These are phyloP conservation scores for Eucriotettix oculatus DNA, from an alignment of 2,888 invertebrate species.

Conservation along the genomic window DNA sequence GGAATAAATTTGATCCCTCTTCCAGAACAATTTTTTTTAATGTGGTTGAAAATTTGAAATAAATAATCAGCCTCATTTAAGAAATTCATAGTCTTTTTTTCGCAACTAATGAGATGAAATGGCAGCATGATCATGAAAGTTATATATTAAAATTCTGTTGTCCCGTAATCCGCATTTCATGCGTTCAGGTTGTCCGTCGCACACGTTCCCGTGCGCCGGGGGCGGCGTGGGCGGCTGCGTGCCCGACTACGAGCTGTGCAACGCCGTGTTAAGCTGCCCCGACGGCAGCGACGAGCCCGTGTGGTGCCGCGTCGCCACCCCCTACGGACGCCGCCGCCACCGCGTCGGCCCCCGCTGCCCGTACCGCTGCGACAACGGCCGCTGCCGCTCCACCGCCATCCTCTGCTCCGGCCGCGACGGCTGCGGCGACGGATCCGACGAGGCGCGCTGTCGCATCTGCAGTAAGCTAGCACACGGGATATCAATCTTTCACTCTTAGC, in stretches of 20 bases:
- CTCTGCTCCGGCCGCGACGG: constrained; percentile 82
- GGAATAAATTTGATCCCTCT: too few relatives aligned
- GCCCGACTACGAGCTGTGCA: constrained; percentile 83
- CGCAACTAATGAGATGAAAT: too few relatives aligned
- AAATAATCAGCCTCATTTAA: too few relatives aligned
- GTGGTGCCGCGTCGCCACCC: not conserved
- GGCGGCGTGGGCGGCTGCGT: constrained; percentile 80
- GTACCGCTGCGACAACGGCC: constrained; percentile 68
- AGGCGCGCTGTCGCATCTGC: constrained; percentile 68
- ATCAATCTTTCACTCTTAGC: too few relatives aligned
- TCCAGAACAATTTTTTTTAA: too few relatives aligned
- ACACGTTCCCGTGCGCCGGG: constrained; percentile 70
- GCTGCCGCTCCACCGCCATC: constrained; percentile 76
- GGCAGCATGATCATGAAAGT: too few relatives aligned
- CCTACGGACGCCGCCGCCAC: not conserved
- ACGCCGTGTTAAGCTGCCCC: constrained; percentile 69
- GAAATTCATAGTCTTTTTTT: too few relatives aligned
- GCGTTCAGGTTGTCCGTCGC: constrained; percentile 47
- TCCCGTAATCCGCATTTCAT: not conserved
- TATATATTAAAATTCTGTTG: not conserved
- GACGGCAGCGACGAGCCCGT: constrained; percentile 79
- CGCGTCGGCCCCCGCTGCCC: constrained; percentile 37
- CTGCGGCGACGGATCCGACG: constrained; percentile 81
- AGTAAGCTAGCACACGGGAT: constrained; percentile 43
- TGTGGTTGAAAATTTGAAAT: too few relatives aligned